Evolutionary conservation across 2,888 invertebrate species (phyloP), one percentile per base, ranked within the genome.

Genomic region (Meteorus cinctellus): DNA sequence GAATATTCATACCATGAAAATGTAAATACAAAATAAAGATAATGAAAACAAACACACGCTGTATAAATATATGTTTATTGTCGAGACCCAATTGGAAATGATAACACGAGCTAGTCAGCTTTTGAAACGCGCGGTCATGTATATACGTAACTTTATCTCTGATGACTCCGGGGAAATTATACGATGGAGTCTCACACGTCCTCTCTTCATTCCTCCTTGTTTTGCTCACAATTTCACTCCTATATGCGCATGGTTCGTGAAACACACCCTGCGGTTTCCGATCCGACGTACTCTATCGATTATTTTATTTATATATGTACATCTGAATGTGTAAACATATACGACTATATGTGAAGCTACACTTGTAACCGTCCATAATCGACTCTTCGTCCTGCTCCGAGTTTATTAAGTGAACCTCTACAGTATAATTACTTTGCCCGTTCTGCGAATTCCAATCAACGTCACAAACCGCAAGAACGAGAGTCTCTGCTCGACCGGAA

Each of bases 161-260:
- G 72, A 72, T 41, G 72, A 72, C 76, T 76, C 76, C 48, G 41
- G 76, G 72, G 76, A 76, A 76, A 76, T 76, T 76, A 72, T 69
- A 76, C 65, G 63, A 76, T 76, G 59, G 67, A 59, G 66, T 65
- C 74, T 72, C 76, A 19, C 66, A 31, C 74, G 59, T 68, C 72
- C 59, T 36, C 55, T 62, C 45, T 24, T 72, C 63, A 69, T 51
- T 67, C 27, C 63, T 41, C 69, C 67, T 75, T 16, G 60, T 71
- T 67, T 66, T 65, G 31, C 71, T 45, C 62, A 67, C 68, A 29
- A 36, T 69, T 63, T 48, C 59, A 62, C 31, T 19, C 19, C 24
- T 62, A 19, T 65, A 41, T 65, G 63, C n/a, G 19, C 24, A 24
- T 55, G 19, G 59, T 71, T 71, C 70, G 67, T 24, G 31, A 63